Conservation (phyloP, 2,888 invertebrate genomes). For the Pegoplata infirma region DNA sequence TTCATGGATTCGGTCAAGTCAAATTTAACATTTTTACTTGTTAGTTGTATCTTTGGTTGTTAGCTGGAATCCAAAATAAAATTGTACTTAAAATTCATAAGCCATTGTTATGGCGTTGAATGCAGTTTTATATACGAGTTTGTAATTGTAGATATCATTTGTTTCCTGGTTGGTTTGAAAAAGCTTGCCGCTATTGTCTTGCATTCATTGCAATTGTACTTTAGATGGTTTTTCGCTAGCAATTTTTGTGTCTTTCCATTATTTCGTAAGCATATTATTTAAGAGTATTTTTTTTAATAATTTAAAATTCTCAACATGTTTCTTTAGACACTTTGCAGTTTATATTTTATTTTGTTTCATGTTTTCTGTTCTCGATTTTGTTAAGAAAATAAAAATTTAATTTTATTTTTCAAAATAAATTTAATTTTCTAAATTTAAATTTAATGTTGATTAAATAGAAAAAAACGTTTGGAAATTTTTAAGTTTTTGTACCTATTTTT, state of each 20-base stretch:
- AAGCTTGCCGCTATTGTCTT: too few relatives aligned
- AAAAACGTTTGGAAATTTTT: too few relatives aligned
- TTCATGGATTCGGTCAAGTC: too few relatives aligned
- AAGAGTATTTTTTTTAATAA: conserved; percentile 23
- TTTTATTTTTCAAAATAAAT: too few relatives aligned
- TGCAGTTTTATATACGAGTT: conserved; percentile 49
- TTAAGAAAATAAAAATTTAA: conserved; percentile 6
- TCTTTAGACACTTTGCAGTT: conserved; percentile 54
- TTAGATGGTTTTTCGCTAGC: conserved; percentile 2
- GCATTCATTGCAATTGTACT: neutral
- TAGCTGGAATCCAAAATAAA: neutral
- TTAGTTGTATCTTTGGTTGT: neutral
- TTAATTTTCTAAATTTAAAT: too few relatives aligned
- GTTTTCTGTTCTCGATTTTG: neutral
- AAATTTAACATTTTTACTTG: too few relatives aligned
- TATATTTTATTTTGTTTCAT: conserved; percentile 49
- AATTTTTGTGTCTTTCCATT: neutral
- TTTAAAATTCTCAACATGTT: conserved; percentile 54
- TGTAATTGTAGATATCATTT: conserved; percentile 45
- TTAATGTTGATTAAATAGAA: too few relatives aligned
- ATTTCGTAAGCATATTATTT: conserved; percentile 27
- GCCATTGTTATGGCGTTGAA: conserved; percentile 52
- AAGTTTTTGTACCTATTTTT: too few relatives aligned
- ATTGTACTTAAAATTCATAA: conserved; percentile 51
- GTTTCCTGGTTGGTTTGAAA: conserved; percentile 6